phyloP scores from a whole-genome alignment of 2,113 vertebrate species.

The Panthera uncia region DNA sequence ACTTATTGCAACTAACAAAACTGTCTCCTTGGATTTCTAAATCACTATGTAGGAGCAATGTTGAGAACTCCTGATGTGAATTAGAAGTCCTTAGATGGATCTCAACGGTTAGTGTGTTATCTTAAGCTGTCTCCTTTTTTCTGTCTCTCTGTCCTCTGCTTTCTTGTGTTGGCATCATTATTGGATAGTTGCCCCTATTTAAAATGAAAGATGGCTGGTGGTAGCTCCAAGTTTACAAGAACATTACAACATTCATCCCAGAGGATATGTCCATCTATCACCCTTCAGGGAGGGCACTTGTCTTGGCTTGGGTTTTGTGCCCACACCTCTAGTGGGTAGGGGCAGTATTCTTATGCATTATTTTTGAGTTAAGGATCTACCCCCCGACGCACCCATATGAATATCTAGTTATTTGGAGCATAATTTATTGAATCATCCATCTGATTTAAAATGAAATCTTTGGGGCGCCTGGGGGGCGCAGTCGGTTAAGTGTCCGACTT shows the following conservation, averaged over 20 bases:
- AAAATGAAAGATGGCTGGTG: neutral
- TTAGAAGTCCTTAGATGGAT: neutral
- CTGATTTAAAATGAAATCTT: neutral
- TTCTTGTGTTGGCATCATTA: neutral
- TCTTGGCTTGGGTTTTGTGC: neutral
- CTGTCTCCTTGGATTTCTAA: neutral
- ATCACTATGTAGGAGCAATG: neutral
- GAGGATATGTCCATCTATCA: neutral
- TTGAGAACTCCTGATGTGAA: neutral
- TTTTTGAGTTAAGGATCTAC: neutral
- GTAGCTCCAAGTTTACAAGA: neutral
- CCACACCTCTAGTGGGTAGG: neutral
- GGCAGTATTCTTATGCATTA: neutral
- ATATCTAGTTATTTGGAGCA: neutral
- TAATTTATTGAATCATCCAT: neutral
- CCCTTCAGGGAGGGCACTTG: neutral
- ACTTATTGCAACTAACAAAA: neutral
- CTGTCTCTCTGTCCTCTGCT: neutral
- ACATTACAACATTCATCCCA: neutral
- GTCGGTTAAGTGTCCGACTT: too few relatives aligned
- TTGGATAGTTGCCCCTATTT: neutral
- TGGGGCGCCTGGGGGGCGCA: too few relatives aligned
- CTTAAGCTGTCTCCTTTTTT: neutral
- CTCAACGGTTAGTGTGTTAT: neutral
- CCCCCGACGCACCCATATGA: neutral